Evolutionary conservation across 2,888 invertebrate species (phyloP).

Genomic region (Athalia cordata): DNA sequence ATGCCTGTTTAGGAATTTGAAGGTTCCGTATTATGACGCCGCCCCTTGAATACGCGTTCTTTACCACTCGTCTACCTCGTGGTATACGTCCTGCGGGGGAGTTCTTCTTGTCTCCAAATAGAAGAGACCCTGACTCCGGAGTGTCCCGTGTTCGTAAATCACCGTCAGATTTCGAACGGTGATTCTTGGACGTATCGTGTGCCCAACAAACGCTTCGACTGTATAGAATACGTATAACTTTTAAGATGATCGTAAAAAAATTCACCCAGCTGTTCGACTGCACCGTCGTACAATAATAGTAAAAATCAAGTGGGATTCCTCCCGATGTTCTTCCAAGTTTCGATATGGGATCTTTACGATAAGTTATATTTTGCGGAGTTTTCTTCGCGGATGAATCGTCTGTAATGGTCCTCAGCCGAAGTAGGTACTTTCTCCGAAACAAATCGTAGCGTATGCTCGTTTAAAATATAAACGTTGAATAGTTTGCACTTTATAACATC

Average conservation of each 20-base stretch:
- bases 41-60: background rate
- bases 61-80: background rate
- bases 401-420: conserved; percentile 4
- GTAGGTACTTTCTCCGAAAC: conserved; percentile 28
- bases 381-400: conserved; percentile 3
- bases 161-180: conserved; percentile 1
- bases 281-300: background rate
- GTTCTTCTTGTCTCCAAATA: background rate
- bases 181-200: conserved; percentile 22
- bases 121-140: background rate
- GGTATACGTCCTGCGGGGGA: conserved; percentile 2
- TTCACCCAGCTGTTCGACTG: too few relatives aligned
- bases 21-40: conserved; percentile 49
- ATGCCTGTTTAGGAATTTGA: conserved; percentile 46
- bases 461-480: background rate
- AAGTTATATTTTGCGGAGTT: background rate
- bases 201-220: background rate
- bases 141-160: conserved; percentile 39
- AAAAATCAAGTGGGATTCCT: background rate
- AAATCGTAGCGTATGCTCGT: background rate
- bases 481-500: background rate
- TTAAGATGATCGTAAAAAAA: background rate
- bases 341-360: background rate
- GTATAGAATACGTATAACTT: conserved; percentile 10
- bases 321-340: background rate